Conservation (phyloP, 2,888 invertebrate genomes). For the Caenorhabditis parvicauda region DNA sequence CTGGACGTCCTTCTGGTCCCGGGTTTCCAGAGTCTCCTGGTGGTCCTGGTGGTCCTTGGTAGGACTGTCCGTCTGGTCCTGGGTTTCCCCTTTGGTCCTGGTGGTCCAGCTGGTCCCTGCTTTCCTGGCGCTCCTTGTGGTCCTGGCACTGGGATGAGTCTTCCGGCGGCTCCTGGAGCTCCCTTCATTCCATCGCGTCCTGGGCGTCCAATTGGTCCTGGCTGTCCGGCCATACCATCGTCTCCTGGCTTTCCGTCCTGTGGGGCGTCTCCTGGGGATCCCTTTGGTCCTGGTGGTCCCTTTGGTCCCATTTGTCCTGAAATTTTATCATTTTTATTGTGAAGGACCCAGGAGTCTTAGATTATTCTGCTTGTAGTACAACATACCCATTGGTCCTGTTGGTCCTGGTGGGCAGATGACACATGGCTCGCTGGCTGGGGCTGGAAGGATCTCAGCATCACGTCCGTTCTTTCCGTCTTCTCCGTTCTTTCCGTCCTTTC, state of each 20-base stretch:
- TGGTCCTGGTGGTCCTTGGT: slow-evolving; percentile 49
- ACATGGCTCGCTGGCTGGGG: slow-evolving; percentile 49
- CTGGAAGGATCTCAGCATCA: slow-evolving; percentile 47
- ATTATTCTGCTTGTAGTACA: slow-evolving; percentile 1
- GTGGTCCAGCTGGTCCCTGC: slow-evolving; percentile 47
- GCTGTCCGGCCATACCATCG: slow-evolving; percentile 51
- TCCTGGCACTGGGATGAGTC: slow-evolving; percentile 53
- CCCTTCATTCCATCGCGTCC: slow-evolving; percentile 54
- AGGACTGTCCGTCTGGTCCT: slow-evolving; percentile 53
- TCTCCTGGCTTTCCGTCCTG: slow-evolving; percentile 48
- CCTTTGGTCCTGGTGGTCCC: slow-evolving; percentile 61
- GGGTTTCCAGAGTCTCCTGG: slow-evolving; percentile 52
- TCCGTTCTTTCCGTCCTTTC: slow-evolving; percentile 51
- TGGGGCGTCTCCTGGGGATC: slow-evolving; percentile 52
- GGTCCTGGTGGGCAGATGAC: slow-evolving; percentile 59
- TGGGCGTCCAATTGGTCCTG: slow-evolving; percentile 50
- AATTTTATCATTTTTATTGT: too few relatives aligned
- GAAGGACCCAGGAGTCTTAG: background rate
- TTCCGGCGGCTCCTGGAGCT: slow-evolving; percentile 49
- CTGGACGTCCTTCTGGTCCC: slow-evolving; percentile 47
- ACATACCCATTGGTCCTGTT: slow-evolving; percentile 42
- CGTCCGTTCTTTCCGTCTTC: slow-evolving; percentile 51
- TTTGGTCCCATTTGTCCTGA: slow-evolving; percentile 46
- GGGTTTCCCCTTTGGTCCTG: slow-evolving; percentile 50
- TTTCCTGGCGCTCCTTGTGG: slow-evolving; percentile 52